Conservation (phyloP, 2,797 vertebrate species). For the Xiphophorus birchmanni region DNA sequence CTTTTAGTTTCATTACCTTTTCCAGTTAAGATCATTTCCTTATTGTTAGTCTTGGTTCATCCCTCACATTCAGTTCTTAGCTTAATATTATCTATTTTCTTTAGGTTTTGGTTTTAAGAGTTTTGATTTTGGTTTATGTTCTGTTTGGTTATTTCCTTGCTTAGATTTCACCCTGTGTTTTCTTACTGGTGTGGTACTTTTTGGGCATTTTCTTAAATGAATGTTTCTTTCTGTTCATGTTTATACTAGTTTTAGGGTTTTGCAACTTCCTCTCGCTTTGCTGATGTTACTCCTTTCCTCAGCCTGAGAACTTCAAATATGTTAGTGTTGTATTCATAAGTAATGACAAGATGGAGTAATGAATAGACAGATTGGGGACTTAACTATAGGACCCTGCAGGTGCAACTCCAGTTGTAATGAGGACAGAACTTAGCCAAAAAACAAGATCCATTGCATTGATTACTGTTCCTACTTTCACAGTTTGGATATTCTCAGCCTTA, state of each 20-base stretch:
- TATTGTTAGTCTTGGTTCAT: background rate
- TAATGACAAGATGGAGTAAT: background rate
- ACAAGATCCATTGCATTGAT: too few relatives aligned
- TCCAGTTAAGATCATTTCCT: background rate
- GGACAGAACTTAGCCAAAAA: background rate
- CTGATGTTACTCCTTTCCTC: background rate
- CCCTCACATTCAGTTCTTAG: background rate
- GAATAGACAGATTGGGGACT: background rate
- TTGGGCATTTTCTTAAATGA: background rate
- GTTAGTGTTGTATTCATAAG: background rate
- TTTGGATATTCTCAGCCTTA: background rate
- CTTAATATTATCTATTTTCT: background rate
- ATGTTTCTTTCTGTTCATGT: background rate
- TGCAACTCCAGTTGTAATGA: background rate
- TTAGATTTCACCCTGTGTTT: background rate
- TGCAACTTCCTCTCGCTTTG: background rate
- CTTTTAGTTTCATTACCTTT: background rate
- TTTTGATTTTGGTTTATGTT: background rate
- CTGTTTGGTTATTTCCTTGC: background rate
- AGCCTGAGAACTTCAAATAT: background rate
- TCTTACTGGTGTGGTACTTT: background rate
- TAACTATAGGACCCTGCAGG: background rate
- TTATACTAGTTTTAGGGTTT: background rate
- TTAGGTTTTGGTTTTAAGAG: background rate
- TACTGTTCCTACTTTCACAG: background rate